A percentile compares a stretch with the other conserved stretches of the same genome.
These are phyloP conservation scores for Forbesichthys papilliferus DNA, from an alignment of 2,113 vertebrate species.

Conservation along the genomic window DNA sequence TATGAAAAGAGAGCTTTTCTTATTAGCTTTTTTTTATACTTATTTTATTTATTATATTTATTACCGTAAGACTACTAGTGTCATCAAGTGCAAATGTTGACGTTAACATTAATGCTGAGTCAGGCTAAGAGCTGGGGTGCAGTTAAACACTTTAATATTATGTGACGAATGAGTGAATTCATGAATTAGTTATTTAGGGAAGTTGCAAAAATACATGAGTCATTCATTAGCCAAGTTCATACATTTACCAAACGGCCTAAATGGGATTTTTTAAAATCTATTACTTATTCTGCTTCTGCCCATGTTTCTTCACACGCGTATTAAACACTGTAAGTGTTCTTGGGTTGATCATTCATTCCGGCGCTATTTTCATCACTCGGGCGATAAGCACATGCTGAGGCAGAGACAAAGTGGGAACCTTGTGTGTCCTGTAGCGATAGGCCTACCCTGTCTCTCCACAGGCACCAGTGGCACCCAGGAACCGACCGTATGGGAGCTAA, in stretches of 20 bases:
- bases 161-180: neutral
- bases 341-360: constrained; percentile 27
- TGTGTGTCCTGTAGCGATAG: constrained; percentile 55
- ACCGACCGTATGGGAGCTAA: neutral
- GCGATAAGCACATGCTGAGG: neutral
- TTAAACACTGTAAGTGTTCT: constrained; percentile 37
- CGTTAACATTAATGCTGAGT: too few species aligned
- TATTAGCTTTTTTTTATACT: too few species aligned
- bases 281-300: constrained; percentile 33
- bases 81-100: too few species aligned
- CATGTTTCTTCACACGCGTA: constrained; percentile 47
- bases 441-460: constrained; percentile 12
- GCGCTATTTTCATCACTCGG: constrained; percentile 58
- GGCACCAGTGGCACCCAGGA: constrained; percentile 28
- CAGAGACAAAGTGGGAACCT: constrained; percentile 45
- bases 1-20: too few species aligned
- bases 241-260: neutral
- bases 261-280: constrained; percentile 1
- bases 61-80: too few species aligned
- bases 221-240: constrained; percentile 9
- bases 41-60: too few species aligned
- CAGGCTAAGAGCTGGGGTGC: too few species aligned
- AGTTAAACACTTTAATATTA: neutral
- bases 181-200: neutral
- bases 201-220: neutral